These are phyloP conservation scores for Odobenus rosmarus DNA, from an alignment of 2,113 vertebrate genomes.

Conservation along the genomic window DNA sequence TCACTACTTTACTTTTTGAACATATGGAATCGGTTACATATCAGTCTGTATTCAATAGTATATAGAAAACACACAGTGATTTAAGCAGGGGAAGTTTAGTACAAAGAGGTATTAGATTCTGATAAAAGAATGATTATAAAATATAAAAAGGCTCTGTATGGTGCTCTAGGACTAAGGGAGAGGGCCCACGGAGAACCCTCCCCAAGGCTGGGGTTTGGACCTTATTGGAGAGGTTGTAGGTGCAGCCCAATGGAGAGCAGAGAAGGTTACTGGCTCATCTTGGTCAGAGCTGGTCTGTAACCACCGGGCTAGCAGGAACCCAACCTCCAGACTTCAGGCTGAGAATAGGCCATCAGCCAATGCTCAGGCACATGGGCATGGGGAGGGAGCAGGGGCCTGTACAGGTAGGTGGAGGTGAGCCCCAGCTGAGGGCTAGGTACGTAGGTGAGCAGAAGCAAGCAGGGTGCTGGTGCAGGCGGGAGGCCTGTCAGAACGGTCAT, in stretches of 20 bases:
- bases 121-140: background rate
- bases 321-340: background rate
- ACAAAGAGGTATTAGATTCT: background rate
- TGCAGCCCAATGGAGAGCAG: background rate
- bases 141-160: background rate
- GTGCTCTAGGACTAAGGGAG: background rate
- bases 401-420: background rate
- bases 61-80: background rate
- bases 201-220: background rate
- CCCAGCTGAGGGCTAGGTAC: background rate
- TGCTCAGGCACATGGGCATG: background rate
- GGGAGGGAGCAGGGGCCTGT: background rate
- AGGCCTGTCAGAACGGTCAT: too few relatives aligned
- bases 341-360: background rate
- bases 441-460: background rate
- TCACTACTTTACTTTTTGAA: background rate
- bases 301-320: background rate
- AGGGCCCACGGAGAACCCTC: background rate
- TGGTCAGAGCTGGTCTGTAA: background rate
- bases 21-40: background rate
- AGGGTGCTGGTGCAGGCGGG: too few relatives aligned
- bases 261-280: background rate
- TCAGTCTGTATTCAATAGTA: background rate
- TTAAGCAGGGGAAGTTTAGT: background rate
- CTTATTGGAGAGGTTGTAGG: background rate